phyloP scores from a whole-genome alignment of 2,113 vertebrate genomes.

The Siniperca chuatsi region DNA sequence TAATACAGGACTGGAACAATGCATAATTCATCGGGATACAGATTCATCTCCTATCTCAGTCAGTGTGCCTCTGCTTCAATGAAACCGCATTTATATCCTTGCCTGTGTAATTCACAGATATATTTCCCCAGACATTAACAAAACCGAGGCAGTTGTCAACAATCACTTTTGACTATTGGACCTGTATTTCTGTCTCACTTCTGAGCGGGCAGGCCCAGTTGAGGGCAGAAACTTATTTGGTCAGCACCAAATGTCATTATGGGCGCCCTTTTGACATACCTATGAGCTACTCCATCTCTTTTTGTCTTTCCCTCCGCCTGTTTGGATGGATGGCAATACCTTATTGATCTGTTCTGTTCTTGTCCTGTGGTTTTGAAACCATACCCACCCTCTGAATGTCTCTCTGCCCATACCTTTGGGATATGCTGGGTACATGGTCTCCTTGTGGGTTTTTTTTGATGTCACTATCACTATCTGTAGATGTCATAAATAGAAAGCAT shows the following conservation, averaged over 20 bases:
- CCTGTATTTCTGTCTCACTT: constrained; percentile 44
- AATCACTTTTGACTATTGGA: constrained; percentile 50
- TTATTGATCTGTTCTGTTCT: constrained; percentile 71
- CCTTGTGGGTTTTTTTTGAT: constrained; percentile 37
- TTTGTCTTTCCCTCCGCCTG: constrained; percentile 27
- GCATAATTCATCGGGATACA: constrained; percentile 64
- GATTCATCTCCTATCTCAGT: constrained; percentile 52
- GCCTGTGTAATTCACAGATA: constrained; percentile 44
- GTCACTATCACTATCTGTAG: constrained; percentile 11
- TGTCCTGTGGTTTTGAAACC: constrained; percentile 68
- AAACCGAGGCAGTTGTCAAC: constrained; percentile 49
- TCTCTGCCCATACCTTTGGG: constrained; percentile 19
- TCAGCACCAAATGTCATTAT: constrained; percentile 53
- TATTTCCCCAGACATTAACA: constrained; percentile 66
- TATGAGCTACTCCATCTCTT: constrained; percentile 7
- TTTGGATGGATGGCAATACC: constrained; percentile 42
- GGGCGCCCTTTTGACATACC: constrained; percentile 38
- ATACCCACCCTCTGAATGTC: constrained; percentile 47
- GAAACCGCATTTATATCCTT: constrained; percentile 26
- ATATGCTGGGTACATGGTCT: not conserved
- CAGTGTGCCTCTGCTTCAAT: constrained; percentile 35
- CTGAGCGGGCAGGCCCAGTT: constrained; percentile 6
- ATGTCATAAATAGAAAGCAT: constrained; percentile 45
- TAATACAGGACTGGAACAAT: constrained; percentile 50
- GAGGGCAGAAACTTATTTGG: constrained; percentile 58